A percentile compares a stretch with the other conserved stretches of the same genome.
Evolutionary conservation across 2,113 vertebrate species (phyloP).

Genomic region (Addax nasomaculatus): DNA sequence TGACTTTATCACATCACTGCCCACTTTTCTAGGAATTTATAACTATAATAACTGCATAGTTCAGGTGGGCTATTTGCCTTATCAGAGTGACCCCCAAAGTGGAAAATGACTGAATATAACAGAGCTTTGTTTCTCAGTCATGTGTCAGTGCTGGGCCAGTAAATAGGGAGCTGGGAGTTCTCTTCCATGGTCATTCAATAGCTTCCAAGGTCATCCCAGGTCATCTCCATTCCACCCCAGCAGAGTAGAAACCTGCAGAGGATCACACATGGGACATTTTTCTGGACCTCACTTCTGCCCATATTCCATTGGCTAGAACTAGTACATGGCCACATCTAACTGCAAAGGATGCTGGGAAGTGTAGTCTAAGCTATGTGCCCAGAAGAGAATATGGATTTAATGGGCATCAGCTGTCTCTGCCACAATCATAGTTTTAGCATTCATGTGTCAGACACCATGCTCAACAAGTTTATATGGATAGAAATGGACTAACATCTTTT

Average conservation of each 20-base stretch:
- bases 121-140: background rate
- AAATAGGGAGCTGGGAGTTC: background rate
- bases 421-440: background rate
- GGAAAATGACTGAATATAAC: background rate
- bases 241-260: background rate
- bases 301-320: background rate
- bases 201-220: background rate
- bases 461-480: background rate
- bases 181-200: background rate
- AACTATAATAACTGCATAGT: background rate
- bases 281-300: background rate
- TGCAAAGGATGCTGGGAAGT: background rate
- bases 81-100: background rate
- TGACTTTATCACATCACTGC: background rate
- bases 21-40: background rate
- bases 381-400: background rate
- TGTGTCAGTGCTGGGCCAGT: background rate
- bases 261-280: background rate
- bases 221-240: background rate
- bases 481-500: background rate
- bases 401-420: background rate
- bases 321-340: background rate
- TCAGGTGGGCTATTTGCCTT: background rate
- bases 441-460: background rate
- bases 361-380: background rate